These are phyloP conservation scores for Vanessa atalanta DNA, from an alignment of 1,140 invertebrate genomes.

Conservation along the genomic window DNA sequence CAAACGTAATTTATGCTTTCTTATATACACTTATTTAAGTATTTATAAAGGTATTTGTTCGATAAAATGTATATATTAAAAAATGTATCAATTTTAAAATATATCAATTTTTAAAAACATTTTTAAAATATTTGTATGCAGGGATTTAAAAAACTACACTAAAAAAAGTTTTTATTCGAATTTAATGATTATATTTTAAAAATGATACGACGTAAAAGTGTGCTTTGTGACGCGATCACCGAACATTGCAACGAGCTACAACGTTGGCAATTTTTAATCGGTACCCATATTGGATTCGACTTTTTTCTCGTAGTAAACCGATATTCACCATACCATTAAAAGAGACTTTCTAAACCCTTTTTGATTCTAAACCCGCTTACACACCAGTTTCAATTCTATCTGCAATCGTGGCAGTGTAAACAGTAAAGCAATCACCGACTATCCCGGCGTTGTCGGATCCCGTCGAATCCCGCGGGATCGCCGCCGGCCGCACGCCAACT, in stretches of 20 bases:
- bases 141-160: too few relatives aligned
- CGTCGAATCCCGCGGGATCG: conserved; percentile 33
- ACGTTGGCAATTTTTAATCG: conserved; percentile 30
- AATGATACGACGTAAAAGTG: too few relatives aligned
- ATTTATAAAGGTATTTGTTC: too few relatives aligned
- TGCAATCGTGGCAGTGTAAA: conserved; percentile 37
- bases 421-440: conserved; percentile 42
- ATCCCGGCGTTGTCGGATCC: conserved; percentile 23
- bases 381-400: conserved; percentile 38
- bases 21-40: too few relatives aligned
- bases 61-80: too few relatives aligned
- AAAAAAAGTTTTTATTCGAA: too few relatives aligned
- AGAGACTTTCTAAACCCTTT: conserved; percentile 30
- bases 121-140: too few relatives aligned
- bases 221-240: not conserved
- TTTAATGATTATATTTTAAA: too few relatives aligned
- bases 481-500: conserved; percentile 38
- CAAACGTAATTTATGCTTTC: too few relatives aligned
- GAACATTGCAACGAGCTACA: not conserved
- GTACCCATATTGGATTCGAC: conserved; percentile 22
- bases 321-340: conserved; percentile 28
- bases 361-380: conserved; percentile 36
- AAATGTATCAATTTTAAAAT: too few relatives aligned
- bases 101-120: too few relatives aligned
- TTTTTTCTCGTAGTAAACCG: conserved; percentile 20